Evolutionary conservation across 2,888 invertebrate genomes (phyloP).

Genomic region (Pseudococcus viburni): DNA sequence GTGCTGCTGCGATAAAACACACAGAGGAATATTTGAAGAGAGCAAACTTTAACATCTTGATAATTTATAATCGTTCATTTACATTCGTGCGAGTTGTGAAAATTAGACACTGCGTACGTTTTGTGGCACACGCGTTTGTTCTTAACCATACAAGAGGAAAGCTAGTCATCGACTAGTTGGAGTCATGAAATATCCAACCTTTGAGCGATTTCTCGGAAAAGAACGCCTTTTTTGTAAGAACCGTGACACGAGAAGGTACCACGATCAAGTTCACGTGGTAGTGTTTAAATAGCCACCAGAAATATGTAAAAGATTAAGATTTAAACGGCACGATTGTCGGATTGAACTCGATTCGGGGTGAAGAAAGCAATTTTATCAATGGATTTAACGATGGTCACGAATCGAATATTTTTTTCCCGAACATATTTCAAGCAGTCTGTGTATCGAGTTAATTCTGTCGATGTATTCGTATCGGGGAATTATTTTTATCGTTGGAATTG

Average conservation of each 20-base stretch:
- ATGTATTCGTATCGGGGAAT: background rate
- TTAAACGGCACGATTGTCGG: slow-evolving; percentile 2
- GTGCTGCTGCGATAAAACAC: slow-evolving; percentile 5
- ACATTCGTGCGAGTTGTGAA: slow-evolving; percentile 34
- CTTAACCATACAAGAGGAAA: background rate
- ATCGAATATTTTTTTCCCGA: background rate
- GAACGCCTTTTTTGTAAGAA: slow-evolving; percentile 8
- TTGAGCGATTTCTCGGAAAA: slow-evolving; percentile 25
- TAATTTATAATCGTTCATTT: slow-evolving; percentile 37
- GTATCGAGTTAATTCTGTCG: background rate
- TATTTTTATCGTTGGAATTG: background rate
- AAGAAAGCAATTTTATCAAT: background rate
- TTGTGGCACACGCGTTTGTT: slow-evolving; percentile 2
- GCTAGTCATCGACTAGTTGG: background rate
- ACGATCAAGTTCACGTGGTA: background rate
- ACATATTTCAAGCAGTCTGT: background rate
- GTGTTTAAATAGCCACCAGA: slow-evolving; percentile 28
- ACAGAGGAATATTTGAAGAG: slow-evolving; percentile 2
- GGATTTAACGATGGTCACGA: slow-evolving; percentile 28
- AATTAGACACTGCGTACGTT: background rate
- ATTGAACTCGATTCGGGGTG: background rate
- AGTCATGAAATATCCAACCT: slow-evolving; percentile 41
- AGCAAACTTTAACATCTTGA: slow-evolving; percentile 30
- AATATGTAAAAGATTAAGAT: slow-evolving; percentile 33
- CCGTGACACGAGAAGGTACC: background rate